phyloP scores from a whole-genome alignment of 2,888 invertebrate genomes.

The Tetropium fuscum region DNA sequence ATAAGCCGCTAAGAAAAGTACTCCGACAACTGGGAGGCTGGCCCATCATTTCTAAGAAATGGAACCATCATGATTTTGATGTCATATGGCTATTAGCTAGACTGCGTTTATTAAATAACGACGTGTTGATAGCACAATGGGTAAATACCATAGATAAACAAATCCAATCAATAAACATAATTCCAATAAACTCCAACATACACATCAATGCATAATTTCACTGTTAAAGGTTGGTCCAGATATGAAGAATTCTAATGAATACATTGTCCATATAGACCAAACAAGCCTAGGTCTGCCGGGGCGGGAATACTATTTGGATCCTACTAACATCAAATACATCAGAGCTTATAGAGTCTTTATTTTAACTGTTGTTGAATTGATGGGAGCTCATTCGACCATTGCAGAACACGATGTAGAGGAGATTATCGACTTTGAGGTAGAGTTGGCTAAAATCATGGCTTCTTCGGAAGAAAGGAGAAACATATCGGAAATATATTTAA shows the following conservation, averaged over 20 bases:
- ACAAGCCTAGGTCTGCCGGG: constrained; percentile 84
- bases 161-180: neutral
- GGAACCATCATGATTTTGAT: constrained; percentile 76
- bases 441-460: constrained; percentile 79
- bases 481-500: constrained; percentile 83
- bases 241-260: constrained; percentile 91
- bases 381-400: constrained; percentile 76
- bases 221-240: constrained; percentile 76
- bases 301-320: constrained; percentile 78
- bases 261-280: constrained; percentile 92
- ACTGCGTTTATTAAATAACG: constrained; percentile 84
- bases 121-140: constrained; percentile 87
- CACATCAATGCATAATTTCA: neutral
- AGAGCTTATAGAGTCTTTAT: constrained; percentile 86
- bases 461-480: constrained; percentile 85
- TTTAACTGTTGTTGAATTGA: constrained; percentile 76
- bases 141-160: constrained; percentile 65
- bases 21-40: constrained; percentile 86
- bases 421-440: constrained; percentile 84
- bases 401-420: constrained; percentile 77
- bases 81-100: constrained; percentile 81
- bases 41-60: constrained; percentile 80
- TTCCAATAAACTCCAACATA: neutral
- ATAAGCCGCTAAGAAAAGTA: constrained; percentile 77
- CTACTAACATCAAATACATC: constrained; percentile 76